Evolutionary conservation across 30 jellyfish, hydroid and myxozoan genomes (phyloP), one percentile per base, ranked within the genome.

Genomic region (Nemopilema nomurai): DNA sequence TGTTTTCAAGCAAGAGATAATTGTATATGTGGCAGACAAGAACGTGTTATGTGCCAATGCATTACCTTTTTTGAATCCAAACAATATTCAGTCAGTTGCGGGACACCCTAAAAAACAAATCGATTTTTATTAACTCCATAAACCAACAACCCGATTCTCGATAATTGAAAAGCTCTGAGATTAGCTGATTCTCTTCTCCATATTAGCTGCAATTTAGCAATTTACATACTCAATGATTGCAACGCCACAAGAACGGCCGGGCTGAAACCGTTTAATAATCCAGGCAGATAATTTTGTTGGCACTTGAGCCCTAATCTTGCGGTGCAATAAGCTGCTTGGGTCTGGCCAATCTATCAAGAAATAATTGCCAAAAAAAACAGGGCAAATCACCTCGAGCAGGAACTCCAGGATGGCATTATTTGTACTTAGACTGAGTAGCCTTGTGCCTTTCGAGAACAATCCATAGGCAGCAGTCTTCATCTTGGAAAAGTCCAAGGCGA

Each of bases 391-490:
- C 96, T 93, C 98, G 28, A 93, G 90, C 21, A 93, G 91, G 65
- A 93, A 88, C 53, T 93, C 98, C 32, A 93, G 90, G 0, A 93
- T 77, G 3, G 98, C 98, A 67, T 93, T 93, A 72, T 79, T 93
- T n/a, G 93, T 86, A 68, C 89, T 93, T 20, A 93, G 65, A 33
- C 97, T 78, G 16, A 93, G 91, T 26, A 93, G 68, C 62, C 88
- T 83, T n/a, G 98, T 69, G 71, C 98, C 98, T 79, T 89, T 93
- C 21, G 96, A 78, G 1, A 93, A 53, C 76, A 93, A 71, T 8
- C 98, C 98, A 76, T 73, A 88, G 16, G 98, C 98, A 65, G 98
- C 98, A 0, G 96, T 73, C 49, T 86, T 96, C 91, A 93, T 70
- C 71, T 89, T 88, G 0, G 97, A 73, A 72, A 93, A 93, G 65